A percentile compares a stretch with the other conserved stretches of the same genome.
These are phyloP conservation scores for Amiota mariae DNA, from an alignment of 2,888 invertebrate species.

Conservation along the genomic window DNA sequence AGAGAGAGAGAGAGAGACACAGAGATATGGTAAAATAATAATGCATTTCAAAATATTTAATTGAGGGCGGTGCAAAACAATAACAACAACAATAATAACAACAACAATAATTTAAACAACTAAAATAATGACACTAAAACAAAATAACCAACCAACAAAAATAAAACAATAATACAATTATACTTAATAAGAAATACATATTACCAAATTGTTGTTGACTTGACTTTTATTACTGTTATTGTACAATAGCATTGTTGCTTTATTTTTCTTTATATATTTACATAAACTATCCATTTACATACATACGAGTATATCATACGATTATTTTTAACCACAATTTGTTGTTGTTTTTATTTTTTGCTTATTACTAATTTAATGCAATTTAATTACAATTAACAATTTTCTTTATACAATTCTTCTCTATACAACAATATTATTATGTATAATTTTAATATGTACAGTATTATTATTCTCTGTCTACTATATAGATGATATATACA, in stretches of 20 bases:
- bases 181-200: not conserved
- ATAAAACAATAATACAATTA: slow-evolving; percentile 2
- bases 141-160: not conserved
- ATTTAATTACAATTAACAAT: slow-evolving; percentile 1
- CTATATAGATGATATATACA: too few species aligned
- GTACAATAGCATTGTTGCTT: not conserved
- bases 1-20: too few species aligned
- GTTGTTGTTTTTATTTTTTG: slow-evolving; percentile 12
- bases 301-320: not conserved
- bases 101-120: not conserved
- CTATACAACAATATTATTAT: too few species aligned
- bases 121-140: not conserved
- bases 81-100: not conserved
- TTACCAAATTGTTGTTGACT: slow-evolving; percentile 1
- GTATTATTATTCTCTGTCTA: too few species aligned
- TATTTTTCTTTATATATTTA: not conserved
- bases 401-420: not conserved
- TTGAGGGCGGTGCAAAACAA: slow-evolving; percentile 20
- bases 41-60: slow-evolving; percentile 5
- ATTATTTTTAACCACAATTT: not conserved
- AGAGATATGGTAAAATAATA: too few species aligned
- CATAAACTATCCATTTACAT: not conserved
- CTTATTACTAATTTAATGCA: slow-evolving; percentile 24
- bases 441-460: too few species aligned
- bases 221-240: not conserved